Evolutionary conservation across 2,888 invertebrate species (phyloP).

Genomic region (Gymnosoma rotundatum): DNA sequence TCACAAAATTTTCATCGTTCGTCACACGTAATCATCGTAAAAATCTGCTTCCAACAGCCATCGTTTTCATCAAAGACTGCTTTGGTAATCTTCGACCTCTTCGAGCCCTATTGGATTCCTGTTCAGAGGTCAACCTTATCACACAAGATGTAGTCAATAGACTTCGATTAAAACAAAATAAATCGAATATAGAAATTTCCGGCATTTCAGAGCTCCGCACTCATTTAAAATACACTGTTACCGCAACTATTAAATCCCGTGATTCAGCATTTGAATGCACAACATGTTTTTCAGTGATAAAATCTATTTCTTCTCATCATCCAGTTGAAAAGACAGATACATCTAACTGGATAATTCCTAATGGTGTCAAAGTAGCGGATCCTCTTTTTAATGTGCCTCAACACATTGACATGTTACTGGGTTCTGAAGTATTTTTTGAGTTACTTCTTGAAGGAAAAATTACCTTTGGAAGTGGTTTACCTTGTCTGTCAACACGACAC

Average conservation of each 20-base stretch:
- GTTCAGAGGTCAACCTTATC: not conserved
- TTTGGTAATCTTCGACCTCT: too few species aligned
- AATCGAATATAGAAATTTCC: not conserved
- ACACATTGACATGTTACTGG: too few species aligned
- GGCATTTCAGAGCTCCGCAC: not conserved
- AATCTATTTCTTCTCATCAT: not conserved
- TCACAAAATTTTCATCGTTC: too few species aligned
- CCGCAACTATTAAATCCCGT: not conserved
- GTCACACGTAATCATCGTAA: too few species aligned
- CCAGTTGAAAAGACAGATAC: not conserved
- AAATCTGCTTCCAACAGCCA: too few species aligned
- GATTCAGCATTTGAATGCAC: not conserved
- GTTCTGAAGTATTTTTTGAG: too few species aligned
- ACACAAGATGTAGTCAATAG: not conserved
- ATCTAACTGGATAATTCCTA: not conserved
- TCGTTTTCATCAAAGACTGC: too few species aligned
- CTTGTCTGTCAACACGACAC: slow-evolving; percentile 7
- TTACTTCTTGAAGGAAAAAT: too few species aligned
- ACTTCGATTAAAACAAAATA: not conserved
- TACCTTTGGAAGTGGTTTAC: not conserved
- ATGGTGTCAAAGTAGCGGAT: too few species aligned
- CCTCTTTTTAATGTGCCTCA: too few species aligned
- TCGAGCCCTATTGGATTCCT: too few species aligned
- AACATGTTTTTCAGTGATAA: not conserved
- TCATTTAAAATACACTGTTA: not conserved